phyloP scores from a whole-genome alignment of 2,113 vertebrate species.

The Elephantulus edwardii region DNA sequence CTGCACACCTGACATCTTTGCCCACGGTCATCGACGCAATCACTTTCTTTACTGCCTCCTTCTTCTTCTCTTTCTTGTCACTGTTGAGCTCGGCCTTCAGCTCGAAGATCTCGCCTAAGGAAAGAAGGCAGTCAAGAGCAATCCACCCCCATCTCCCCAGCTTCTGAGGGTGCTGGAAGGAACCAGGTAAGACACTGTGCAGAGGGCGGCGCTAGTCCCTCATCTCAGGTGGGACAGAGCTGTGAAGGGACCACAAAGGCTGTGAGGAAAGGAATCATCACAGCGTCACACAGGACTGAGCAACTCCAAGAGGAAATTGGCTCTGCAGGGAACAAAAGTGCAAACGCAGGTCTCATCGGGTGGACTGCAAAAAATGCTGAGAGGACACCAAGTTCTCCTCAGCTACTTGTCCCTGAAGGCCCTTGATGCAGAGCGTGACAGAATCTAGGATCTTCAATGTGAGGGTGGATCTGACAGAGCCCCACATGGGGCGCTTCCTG shows the following conservation, averaged over 20 bases:
- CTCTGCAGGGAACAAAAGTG: not conserved
- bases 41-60: constrained; percentile 99
- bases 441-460: not conserved
- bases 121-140: constrained; percentile 49
- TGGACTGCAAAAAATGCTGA: not conserved
- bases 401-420: not conserved
- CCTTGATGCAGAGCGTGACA: not conserved
- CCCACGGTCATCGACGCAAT: constrained; percentile 99
- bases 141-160: not conserved
- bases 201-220: not conserved
- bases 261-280: not conserved
- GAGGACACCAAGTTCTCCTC: not conserved
- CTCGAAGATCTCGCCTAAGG: constrained; percentile 97
- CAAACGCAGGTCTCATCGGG: not conserved
- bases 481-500: constrained; percentile 21
- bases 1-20: constrained; percentile 95
- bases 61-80: constrained; percentile 99
- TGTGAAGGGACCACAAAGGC: not conserved
- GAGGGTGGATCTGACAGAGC: not conserved
- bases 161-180: not conserved
- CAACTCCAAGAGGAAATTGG: not conserved
- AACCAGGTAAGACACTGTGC: not conserved
- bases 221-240: not conserved
- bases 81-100: constrained; percentile 99
- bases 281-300: not conserved